Evolutionary conservation across 2,797 vertebrate species (phyloP).

Genomic region (Propithecus deckenii): DNA sequence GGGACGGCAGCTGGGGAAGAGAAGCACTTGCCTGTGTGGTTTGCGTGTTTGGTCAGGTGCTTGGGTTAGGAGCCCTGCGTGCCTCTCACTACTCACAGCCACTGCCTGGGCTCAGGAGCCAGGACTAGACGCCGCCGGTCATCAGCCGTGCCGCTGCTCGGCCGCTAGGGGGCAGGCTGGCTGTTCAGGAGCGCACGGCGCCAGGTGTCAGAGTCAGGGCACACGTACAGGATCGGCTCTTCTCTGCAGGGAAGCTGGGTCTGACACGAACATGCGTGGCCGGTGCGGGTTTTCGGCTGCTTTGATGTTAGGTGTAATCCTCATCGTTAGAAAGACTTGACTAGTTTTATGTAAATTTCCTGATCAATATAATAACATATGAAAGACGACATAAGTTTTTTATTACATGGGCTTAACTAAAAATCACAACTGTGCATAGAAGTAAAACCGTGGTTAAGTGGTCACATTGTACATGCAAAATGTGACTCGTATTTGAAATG

Average conservation of each 20-base stretch:
- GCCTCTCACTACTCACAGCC: background rate
- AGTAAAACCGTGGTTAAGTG: background rate
- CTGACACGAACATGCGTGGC: background rate
- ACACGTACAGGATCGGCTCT: fast-evolving
- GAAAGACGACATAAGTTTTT: background rate
- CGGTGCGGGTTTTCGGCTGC: slow-evolving; percentile 1
- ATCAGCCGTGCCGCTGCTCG: background rate
- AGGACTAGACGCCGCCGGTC: background rate
- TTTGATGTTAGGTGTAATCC: slow-evolving; percentile 15
- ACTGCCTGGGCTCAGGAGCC: background rate
- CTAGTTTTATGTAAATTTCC: background rate
- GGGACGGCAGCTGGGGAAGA: background rate
- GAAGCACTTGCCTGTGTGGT: background rate
- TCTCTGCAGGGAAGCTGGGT: background rate
- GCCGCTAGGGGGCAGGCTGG: slow-evolving; percentile 80
- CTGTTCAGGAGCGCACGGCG: background rate
- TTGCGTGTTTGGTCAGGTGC: background rate
- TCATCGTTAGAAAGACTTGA: background rate
- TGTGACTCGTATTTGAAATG: background rate
- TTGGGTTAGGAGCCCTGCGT: background rate
- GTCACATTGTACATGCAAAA: background rate
- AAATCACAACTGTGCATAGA: background rate
- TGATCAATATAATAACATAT: background rate
- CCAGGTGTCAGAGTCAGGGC: background rate
- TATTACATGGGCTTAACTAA: background rate